Base-by-base conservation (phyloP, 2,113 vertebrate genomes). In the Nothocercus julius region DNA sequence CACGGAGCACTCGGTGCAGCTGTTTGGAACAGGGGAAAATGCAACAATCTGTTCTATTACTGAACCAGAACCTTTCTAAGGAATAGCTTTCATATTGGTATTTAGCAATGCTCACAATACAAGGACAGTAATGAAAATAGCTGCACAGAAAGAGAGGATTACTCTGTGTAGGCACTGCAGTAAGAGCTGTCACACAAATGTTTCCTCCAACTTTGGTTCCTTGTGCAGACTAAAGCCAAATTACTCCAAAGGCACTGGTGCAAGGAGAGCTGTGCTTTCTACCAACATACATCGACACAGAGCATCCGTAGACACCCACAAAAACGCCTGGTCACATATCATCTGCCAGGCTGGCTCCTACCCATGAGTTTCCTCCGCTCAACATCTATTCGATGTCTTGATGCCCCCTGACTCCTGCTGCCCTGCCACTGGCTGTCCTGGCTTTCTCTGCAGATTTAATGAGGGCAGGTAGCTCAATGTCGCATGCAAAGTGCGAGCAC, bases 391-490 rank as follows among this genome's bases (percentile, higher is more conserved):
- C 69, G 38, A 42, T 13, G 42, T 47, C 34, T 64, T 47, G 61
- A 38, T 0, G 1, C 4, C 18, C 22, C 28, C 13, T 1, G 3
- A 14, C 17, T 76, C n/a, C 40, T 49, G 49, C 1, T 0, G 11
- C 49, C 49, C 47, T 66, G 22, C 59, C 13, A 5, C 5, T 13
- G 2, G 32, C 27, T 19, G 14, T 32, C 47, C 53, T 36, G 32
- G 34, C 42, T 78, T n/a, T 34, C 49, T n/a, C 28, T 2, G 1
- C 13, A 62, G 38, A 32, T 73, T n/a, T 42, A 0, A 1, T 20
- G 36, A 70, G 74, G 19, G 51, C 64, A 81, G 58, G 24, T 47
- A 75, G 61, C 56, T 30, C 45, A 25, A 19, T 4, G 10, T 42
- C n/a, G 9, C 51, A 19, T 18, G 30, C 28, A 4, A 1, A 70